A percentile compares a stretch with the other conserved stretches of the same genome.
Evolutionary conservation across 2,113 vertebrate genomes (phyloP).

Genomic region (Regulus satrapa): DNA sequence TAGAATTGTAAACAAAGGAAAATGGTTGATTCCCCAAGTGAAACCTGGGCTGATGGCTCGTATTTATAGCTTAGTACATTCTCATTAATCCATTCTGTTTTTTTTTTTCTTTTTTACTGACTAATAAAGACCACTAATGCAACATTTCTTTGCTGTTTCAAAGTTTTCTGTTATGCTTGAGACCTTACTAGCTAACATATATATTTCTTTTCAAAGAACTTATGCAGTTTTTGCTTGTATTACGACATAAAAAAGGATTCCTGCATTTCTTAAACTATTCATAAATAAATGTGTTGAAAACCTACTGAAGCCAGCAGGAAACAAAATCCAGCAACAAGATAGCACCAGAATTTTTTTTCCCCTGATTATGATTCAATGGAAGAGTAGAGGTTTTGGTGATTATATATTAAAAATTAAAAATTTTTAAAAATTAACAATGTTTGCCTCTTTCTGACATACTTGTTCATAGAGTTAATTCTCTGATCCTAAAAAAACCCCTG

Average conservation of each 20-base stretch:
- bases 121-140: neutral
- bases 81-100: neutral
- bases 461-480: neutral
- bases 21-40: neutral
- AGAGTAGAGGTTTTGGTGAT: neutral
- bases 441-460: neutral
- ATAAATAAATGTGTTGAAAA: neutral
- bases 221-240: neutral
- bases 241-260: neutral
- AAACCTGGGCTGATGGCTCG: neutral
- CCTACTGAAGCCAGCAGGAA: neutral
- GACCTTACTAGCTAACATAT: neutral
- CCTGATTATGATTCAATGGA: neutral
- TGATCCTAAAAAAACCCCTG: neutral
- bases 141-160: neutral
- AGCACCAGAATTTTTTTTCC: neutral
- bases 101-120: neutral
- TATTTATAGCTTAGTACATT: neutral
- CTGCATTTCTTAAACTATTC: neutral
- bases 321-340: neutral
- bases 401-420: neutral
- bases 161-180: neutral
- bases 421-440: neutral
- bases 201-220: neutral
- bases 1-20: slow-evolving; percentile 15